Evolutionary conservation across 2,888 invertebrate genomes (phyloP), one percentile per base, ranked within the genome.

Genomic region (Allolobophora icterica): DNA sequence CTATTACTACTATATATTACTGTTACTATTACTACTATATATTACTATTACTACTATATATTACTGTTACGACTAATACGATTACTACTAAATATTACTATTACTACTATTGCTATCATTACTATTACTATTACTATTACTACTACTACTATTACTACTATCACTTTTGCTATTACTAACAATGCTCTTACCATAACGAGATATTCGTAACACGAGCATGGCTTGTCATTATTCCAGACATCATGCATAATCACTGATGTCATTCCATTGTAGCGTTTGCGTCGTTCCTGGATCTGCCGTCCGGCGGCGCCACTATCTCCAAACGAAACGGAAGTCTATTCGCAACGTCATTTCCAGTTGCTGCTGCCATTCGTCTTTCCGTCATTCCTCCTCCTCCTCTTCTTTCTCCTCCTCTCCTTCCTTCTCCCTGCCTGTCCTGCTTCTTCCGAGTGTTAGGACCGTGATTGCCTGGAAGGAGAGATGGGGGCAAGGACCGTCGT

Each of bases 311-410:
- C 30, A 71, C 71, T n/a, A 71, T n/a, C 30, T 71, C 71, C 30
- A n/a, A 71, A 71, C 71, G 71, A 71, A 71, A 8, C 71, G 71
- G 71, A 71, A 71, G 71, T 71, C 71, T 2, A 11, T n/a, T n/a
- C 30, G 71, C 71, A 30, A 71, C 71, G 71, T 71, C 71, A 71
- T 71, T 71, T 71, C 71, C 71, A n/a, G 71, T 71, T n/a, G 71
- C n/a, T 71, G 30, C 4, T 71, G n/a, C n/a, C 71, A 71, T 71
- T 71, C 71, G 71, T 71, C 71, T 71, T n/a, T 71, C 71, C 71
- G 30, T 71, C 71, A 0, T 24, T 52, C 52, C 52, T 24, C 52
- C 24, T 24, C 52, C 52, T 5, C 24, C 52, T 24, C 52, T 8
- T 24, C 42, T 15, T 11, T 11, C 52, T 24, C 52, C 52, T 24